Percentiles rank a stretch among this genome's conserved stretches.
phyloP scores from a whole-genome alignment of 2,113 vertebrate species.

The Vicugna pacos region DNA sequence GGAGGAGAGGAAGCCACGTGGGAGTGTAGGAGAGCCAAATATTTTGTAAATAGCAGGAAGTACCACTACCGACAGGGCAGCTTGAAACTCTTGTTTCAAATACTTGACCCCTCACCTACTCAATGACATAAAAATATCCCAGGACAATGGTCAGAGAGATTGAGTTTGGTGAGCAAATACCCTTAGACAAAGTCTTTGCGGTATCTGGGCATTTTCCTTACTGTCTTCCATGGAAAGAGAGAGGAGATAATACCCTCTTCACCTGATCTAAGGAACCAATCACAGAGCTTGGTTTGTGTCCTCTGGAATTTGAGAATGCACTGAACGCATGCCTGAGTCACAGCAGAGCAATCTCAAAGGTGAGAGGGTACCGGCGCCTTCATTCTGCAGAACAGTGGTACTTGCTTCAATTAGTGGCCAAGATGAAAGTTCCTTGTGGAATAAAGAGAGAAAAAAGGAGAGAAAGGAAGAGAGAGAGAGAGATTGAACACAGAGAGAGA shows the following conservation, averaged over 20 bases:
- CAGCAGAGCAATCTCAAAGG: neutral
- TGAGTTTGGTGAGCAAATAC: neutral
- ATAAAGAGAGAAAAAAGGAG: neutral
- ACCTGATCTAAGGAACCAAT: neutral
- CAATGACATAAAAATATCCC: no score
- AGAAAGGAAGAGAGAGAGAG: neutral
- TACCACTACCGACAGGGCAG: neutral
- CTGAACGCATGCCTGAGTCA: neutral
- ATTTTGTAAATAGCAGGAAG: neutral
- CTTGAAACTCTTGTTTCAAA: neutral
- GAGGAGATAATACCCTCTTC: accelerated
- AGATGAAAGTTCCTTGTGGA: neutral
- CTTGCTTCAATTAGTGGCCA: neutral
- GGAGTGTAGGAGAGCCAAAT: neutral
- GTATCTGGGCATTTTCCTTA: neutral
- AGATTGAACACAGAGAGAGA: neutral
- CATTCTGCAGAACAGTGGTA: neutral
- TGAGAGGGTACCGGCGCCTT: neutral
- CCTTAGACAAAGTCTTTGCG: neutral
- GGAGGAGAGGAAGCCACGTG: accelerated
- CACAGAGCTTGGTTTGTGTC: neutral
- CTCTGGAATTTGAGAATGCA: neutral
- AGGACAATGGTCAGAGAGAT: neutral
- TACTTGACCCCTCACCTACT: neutral
- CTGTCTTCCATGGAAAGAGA: accelerated